Evolutionary conservation across 2,113 vertebrate species (phyloP).

Genomic region (Lamprologus speciosus): DNA sequence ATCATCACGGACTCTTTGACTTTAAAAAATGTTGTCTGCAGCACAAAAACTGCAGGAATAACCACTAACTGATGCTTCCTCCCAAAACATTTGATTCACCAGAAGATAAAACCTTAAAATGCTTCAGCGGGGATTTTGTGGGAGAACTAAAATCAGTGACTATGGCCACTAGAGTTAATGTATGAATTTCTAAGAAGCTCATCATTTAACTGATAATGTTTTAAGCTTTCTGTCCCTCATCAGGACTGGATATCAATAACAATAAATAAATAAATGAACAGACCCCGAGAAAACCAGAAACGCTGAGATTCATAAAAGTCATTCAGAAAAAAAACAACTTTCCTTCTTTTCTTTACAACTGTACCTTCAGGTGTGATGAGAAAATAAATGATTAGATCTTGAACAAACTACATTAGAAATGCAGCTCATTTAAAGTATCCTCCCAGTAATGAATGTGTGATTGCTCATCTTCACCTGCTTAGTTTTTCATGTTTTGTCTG

Average conservation of each 20-base stretch:
- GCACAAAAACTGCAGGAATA: not conserved
- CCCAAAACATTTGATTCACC: not conserved
- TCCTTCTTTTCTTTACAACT: not conserved
- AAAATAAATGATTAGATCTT: not conserved
- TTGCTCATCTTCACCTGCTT: not conserved
- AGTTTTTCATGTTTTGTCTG: not conserved
- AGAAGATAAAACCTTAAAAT: not conserved
- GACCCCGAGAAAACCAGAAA: not conserved
- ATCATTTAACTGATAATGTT: not conserved
- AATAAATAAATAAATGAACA: not conserved
- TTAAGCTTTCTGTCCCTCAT: not conserved
- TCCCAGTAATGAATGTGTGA: not conserved
- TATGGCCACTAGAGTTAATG: not conserved
- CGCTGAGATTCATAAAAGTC: not conserved
- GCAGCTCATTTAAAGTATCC: not conserved
- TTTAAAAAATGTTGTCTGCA: not conserved
- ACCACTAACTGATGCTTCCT: not conserved
- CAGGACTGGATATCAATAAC: not conserved
- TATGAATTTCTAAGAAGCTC: not conserved
- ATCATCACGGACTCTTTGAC: not conserved
- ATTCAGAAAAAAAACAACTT: not conserved
- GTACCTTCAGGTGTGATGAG: not conserved
- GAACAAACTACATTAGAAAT: not conserved
- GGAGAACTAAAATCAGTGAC: not conserved
- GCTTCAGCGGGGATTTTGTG: not conserved